phyloP scores from a whole-genome alignment of 64 coral and sea anemone genomes.

The Trachythela sp. region DNA sequence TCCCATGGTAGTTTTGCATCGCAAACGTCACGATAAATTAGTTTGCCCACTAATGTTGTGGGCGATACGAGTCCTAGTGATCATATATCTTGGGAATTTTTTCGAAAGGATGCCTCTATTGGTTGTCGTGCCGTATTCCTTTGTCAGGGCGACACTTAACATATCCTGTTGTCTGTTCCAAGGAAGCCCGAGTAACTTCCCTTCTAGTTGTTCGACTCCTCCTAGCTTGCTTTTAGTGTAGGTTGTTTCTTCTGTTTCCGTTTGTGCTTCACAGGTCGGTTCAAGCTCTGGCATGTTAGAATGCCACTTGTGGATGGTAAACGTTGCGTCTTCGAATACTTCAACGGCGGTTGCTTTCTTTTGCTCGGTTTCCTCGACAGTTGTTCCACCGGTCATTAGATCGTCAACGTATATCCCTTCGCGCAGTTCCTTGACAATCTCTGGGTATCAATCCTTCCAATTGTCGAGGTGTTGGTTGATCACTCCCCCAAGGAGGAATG shows the following conservation, averaged over 20 bases:
- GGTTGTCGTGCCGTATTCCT: slow-evolving; percentile 4
- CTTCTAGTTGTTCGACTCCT: too few relatives aligned
- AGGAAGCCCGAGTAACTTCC: slow-evolving; percentile 39
- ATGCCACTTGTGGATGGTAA: slow-evolving; percentile 52
- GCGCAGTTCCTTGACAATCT: too few relatives aligned
- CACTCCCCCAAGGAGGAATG: too few relatives aligned
- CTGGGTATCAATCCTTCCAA: too few relatives aligned
- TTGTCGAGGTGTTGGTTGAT: too few relatives aligned
- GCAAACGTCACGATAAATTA: slow-evolving; percentile 48
- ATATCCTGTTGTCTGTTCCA: slow-evolving; percentile 50
- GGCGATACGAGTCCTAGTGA: slow-evolving; percentile 25
- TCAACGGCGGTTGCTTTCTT: slow-evolving; percentile 35
- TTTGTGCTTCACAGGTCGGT: neutral
- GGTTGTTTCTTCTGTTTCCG: slow-evolving; percentile 33
- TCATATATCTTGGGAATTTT: neutral
- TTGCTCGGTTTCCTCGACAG: too few relatives aligned
- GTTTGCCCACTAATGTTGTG: slow-evolving; percentile 29
- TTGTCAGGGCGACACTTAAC: slow-evolving; percentile 16
- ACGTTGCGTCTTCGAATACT: slow-evolving; percentile 48
- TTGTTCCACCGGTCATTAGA: too few relatives aligned
- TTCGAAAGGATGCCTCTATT: slow-evolving; percentile 46
- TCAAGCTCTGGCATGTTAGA: slow-evolving; percentile 54
- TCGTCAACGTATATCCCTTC: too few relatives aligned
- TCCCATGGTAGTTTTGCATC: slow-evolving; percentile 47
- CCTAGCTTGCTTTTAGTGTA: slow-evolving; percentile 49